Percentiles rank a stretch among this genome's conserved stretches.
Evolutionary conservation across 2,113 vertebrate genomes (phyloP).

Genomic region (Erythrocercus mccallii): DNA sequence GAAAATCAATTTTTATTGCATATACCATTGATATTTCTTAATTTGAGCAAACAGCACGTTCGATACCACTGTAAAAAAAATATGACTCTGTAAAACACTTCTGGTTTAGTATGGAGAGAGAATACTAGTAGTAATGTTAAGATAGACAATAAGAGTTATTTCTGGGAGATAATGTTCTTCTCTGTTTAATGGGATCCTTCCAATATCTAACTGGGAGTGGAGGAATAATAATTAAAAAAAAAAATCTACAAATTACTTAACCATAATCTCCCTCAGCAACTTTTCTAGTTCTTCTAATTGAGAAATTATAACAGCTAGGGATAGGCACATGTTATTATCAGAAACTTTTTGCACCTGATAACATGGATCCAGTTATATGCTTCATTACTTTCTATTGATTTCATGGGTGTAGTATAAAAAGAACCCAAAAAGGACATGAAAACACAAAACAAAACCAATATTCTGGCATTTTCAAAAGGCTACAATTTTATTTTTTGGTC

Average conservation of each 20-base stretch:
- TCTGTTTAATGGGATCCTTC: neutral
- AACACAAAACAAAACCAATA: neutral
- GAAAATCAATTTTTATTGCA: neutral
- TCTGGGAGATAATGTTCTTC: neutral
- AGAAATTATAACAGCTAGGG: neutral
- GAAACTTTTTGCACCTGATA: neutral
- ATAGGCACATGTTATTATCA: neutral
- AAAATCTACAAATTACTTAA: neutral
- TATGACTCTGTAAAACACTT: neutral
- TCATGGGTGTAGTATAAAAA: neutral
- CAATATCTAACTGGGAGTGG: neutral
- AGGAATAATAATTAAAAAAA: neutral
- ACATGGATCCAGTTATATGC: neutral
- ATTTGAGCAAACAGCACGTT: neutral
- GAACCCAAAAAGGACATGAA: neutral
- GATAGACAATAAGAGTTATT: neutral
- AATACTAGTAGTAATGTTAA: neutral
- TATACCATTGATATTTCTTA: neutral
- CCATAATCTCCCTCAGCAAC: neutral
- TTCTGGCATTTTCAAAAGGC: neutral
- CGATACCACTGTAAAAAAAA: neutral
- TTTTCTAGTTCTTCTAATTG: neutral
- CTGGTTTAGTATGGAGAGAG: neutral
- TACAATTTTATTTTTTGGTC: neutral
- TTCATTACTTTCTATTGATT: neutral